phyloP scores from a whole-genome alignment of 2,888 invertebrate species.

The Lymantria monacha region DNA sequence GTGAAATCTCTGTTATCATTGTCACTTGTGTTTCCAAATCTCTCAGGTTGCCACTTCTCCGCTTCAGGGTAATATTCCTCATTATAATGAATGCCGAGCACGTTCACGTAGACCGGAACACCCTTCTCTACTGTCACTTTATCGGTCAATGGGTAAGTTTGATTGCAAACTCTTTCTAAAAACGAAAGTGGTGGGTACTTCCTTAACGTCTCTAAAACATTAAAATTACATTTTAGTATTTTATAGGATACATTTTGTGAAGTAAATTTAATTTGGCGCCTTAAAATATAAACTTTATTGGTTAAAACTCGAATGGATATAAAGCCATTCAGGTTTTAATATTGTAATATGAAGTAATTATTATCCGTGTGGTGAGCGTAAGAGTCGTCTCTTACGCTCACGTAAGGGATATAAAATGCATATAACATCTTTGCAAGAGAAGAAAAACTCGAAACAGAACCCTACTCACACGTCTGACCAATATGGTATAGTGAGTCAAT shows the following conservation, averaged over 20 bases:
- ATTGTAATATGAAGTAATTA: too few species aligned
- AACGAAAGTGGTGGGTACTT: constrained; percentile 53
- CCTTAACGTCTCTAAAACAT: constrained; percentile 57
- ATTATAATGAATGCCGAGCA: constrained; percentile 54
- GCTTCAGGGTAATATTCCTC: constrained; percentile 54
- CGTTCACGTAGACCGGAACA: constrained; percentile 56
- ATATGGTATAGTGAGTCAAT: too few species aligned
- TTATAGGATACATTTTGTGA: not conserved
- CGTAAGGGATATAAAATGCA: too few species aligned
- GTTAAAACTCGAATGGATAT: too few species aligned
- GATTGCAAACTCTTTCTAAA: constrained; percentile 54
- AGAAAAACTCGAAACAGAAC: too few species aligned
- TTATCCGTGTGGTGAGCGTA: too few species aligned
- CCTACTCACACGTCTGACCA: too few species aligned
- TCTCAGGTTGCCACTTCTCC: constrained; percentile 55
- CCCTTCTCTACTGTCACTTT: constrained; percentile 51
- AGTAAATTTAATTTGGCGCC: too few species aligned
- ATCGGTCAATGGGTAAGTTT: constrained; percentile 49
- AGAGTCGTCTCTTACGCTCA: too few species aligned
- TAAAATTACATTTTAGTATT: not conserved
- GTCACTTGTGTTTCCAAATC: constrained; percentile 44
- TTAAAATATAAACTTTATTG: too few species aligned
- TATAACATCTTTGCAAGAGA: too few species aligned
- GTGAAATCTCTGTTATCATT: constrained; percentile 53
- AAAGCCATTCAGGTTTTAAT: too few species aligned